Evolutionary conservation across 2,797 vertebrate species (phyloP).

Genomic region (Eutrigla gurnardus): DNA sequence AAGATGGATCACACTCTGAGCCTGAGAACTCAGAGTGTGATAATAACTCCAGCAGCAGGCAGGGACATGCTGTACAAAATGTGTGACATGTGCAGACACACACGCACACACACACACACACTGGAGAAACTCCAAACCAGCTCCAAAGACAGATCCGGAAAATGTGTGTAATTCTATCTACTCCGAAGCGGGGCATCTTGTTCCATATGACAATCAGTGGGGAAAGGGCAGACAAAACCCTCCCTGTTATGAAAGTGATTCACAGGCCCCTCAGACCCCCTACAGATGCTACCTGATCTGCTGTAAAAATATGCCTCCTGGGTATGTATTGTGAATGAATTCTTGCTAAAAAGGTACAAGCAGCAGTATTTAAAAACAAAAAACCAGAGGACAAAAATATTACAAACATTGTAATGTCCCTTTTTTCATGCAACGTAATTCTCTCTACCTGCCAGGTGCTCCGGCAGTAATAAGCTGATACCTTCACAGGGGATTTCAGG

Average conservation of each 20-base stretch:
- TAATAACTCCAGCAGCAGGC: conserved; percentile 36
- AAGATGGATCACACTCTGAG: conserved; percentile 41
- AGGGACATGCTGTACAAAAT: conserved; percentile 61
- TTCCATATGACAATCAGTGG: conserved; percentile 28
- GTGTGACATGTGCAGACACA: conserved; percentile 37
- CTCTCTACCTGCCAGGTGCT: conserved; percentile 39
- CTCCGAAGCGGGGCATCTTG: conserved; percentile 45
- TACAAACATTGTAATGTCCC: background rate
- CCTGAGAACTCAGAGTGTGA: conserved; percentile 30
- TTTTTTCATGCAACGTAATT: conserved; percentile 16
- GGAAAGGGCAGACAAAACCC: conserved; percentile 45
- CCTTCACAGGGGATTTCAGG: conserved; percentile 45
- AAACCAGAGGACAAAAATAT: background rate
- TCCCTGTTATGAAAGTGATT: conserved; percentile 45
- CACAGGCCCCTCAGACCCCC: conserved; percentile 32
- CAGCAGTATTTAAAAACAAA: background rate
- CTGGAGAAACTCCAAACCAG: conserved; percentile 36
- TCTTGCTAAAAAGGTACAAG: background rate
- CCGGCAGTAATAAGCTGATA: conserved; percentile 53
- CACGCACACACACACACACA: conserved; percentile 7
- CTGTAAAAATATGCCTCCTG: conserved; percentile 22
- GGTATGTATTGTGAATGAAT: background rate
- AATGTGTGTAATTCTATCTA: conserved; percentile 58
- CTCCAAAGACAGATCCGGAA: conserved; percentile 54
- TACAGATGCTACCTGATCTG: conserved; percentile 16